Base-by-base conservation (phyloP, 2,797 vertebrate genomes). In the Acropternis orthonyx region DNA sequence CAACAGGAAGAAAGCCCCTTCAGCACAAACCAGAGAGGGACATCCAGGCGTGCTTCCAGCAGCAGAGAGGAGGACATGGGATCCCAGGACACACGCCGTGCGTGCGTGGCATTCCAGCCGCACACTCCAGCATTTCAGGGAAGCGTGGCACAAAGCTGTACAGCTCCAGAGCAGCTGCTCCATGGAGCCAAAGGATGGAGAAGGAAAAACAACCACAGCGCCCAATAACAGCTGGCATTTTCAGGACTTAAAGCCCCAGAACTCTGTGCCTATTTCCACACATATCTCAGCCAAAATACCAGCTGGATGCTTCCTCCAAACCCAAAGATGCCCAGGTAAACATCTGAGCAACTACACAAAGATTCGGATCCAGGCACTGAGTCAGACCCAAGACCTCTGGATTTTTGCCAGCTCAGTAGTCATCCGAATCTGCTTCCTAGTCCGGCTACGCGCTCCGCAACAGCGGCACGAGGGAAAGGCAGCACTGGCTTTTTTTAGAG, bases 51-150 rank as follows among this genome's bases (percentile, higher is more conserved):
- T 3, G 7, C 18, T 32, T 44, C 39, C 39, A 82, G 41, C 34
- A 46, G 44, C 39, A 71, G 69, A 52, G 49, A 24, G 0, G 1
- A 22, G 24, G 49, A 55, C 27, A 41, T 2, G 1, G 34, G 44
- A 48, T 19, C 46, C 34, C 58, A 46, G 66, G 27, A n/a, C 55
- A 79, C 0, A 0, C 2, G 55, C 2, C 2, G 23, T 0, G 11
- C 7, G 24, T 37, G 30, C 4, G 1, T 30, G 65, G 16, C 4
- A 14, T 1, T 58, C 43, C 58, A 48, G 28, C 19, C 10, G 0
- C 54, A 30, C 10, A 1, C 34, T 26, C 59, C n/a, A 10, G 20
- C 6, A 1, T 23, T 48, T 32, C 71, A 69, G 75, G 30, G 39
- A 54, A 88, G 59, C 0, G 0, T 18, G 41, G 77, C 76, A 78